Base-by-base conservation (phyloP, 2,888 invertebrate species). In the Megalurothrips usitatus region DNA sequence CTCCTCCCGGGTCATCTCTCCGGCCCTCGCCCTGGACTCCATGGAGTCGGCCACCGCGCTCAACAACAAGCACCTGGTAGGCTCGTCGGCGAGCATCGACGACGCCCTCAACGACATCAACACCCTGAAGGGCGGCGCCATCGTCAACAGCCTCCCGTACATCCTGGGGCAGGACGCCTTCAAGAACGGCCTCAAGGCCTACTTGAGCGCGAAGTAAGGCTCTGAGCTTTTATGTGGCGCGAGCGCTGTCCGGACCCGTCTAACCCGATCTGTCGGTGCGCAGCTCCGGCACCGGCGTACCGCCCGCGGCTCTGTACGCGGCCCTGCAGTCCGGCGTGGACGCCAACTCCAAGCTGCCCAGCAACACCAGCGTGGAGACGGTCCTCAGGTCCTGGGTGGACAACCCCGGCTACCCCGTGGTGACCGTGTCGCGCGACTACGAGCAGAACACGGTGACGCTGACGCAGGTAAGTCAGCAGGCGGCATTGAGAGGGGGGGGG, bases 241-340 rank as follows among this genome's bases (percentile, higher is more conserved):
- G 14, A 17, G 58, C 58, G 17, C 11, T 17, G 58, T 17, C 58
- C 10, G 52, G 3, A 11, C 2, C 58, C 0, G 23, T 26, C 68
- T 75, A 75, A 26, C 68, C 68, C 68, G 8, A 9, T 26, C 26
- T 75, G 68, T 26, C 26, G 23, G 26, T 26, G 0, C 26, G 23
- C 68, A 75, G 68, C 68, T 12, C 11, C 26, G 6, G 8, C 23
- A 12, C 26, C 68, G 68, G 68, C 68, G 68, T 75, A 9, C 9
- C 8, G 26, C 68, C 26, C 9, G 0, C 68, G 23, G 68, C 68
- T 26, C 68, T 75, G 11, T 75, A 26, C 68, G 23, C 68, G 12
- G 68, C 68, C 23, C 26, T 75, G 68, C 68, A 75, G 68, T 75
- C 68, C 26, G 26, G 68, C 8, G 68, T 26, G 68, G 68, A 75